Conservation (phyloP, 2,888 invertebrate species). For the Brachyptera risi region DNA sequence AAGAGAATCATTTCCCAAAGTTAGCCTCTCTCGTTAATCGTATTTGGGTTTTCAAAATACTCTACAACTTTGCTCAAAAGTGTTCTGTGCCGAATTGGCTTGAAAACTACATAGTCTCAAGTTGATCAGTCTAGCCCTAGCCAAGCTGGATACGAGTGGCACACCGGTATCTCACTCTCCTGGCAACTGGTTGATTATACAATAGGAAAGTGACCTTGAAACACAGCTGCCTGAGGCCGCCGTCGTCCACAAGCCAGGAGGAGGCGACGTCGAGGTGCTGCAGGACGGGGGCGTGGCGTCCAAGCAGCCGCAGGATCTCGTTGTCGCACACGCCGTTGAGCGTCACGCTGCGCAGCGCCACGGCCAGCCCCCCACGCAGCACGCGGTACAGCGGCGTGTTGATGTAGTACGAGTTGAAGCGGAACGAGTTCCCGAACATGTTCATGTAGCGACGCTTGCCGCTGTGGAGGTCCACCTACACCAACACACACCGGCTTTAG, state of each 20-base stretch:
- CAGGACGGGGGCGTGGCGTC: conserved; percentile 37
- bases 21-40: too few relatives aligned
- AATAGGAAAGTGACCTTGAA: conserved; percentile 29
- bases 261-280: conserved; percentile 39
- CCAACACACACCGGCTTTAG: too few relatives aligned
- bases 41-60: too few relatives aligned
- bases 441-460: conserved; percentile 17
- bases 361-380: conserved; percentile 37
- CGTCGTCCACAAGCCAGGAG: conserved; percentile 40
- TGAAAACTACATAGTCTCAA: too few relatives aligned
- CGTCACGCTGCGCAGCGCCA: conserved; percentile 36
- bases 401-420: conserved; percentile 5
- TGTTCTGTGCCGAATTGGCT: too few relatives aligned
- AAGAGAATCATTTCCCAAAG: too few relatives aligned
- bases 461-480: conserved; percentile 16
- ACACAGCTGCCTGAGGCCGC: conserved; percentile 35
- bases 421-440: conserved; percentile 7
- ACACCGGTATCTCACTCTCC: too few relatives aligned
- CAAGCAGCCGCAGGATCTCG: conserved; percentile 37
- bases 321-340: conserved; percentile 39
- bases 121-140: too few relatives aligned
- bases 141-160: too few relatives aligned
- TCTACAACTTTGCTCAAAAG: too few relatives aligned
- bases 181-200: too few relatives aligned
- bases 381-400: conserved; percentile 33